Evolutionary conservation across 2,888 invertebrate genomes (phyloP).

Genomic region (Troides aeacus): DNA sequence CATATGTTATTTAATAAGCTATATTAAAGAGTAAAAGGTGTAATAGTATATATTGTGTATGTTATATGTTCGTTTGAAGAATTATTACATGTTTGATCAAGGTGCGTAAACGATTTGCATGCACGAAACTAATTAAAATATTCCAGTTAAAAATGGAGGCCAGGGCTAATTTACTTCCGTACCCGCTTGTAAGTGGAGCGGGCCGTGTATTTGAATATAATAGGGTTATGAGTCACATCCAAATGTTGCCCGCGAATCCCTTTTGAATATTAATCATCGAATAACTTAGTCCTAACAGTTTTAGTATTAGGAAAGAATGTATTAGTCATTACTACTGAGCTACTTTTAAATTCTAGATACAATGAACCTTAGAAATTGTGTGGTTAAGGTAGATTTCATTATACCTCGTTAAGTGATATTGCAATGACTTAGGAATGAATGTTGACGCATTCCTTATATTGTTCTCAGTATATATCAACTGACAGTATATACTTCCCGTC

Average conservation of each 20-base stretch:
- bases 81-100: background rate
- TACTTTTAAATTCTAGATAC: background rate
- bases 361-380: background rate
- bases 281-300: conserved; percentile 8
- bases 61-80: background rate
- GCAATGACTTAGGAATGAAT: background rate
- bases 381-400: background rate
- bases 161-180: conserved; percentile 23
- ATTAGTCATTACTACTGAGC: conserved; percentile 1
- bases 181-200: conserved; percentile 22
- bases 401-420: background rate
- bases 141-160: conserved; percentile 16
- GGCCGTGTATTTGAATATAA: conserved; percentile 26
- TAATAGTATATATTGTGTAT: background rate
- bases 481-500: conserved; percentile 11
- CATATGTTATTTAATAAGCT: background rate
- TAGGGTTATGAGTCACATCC: conserved; percentile 23
- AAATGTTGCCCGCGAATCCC: conserved; percentile 16
- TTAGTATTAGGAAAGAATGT: background rate
- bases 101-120: background rate
- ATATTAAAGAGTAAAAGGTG: background rate
- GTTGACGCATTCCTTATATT: conserved; percentile 10
- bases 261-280: conserved; percentile 16
- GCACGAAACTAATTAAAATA: background rate
- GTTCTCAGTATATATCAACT: conserved; percentile 8